These are phyloP conservation scores for Oreochromis mossambicus DNA, from an alignment of 2,797 vertebrate genomes.

Conservation along the genomic window DNA sequence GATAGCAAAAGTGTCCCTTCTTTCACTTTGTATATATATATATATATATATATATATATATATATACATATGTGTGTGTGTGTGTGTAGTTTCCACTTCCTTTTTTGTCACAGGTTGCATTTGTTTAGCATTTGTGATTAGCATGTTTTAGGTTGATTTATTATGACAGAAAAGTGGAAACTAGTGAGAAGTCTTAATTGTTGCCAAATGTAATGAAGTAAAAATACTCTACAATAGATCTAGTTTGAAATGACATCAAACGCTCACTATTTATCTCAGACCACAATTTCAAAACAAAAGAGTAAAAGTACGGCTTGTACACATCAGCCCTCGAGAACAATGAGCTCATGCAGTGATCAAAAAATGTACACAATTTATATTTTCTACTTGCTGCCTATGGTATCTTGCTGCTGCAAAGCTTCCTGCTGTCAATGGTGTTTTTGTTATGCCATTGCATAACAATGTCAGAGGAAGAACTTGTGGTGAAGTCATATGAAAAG, in stretches of 20 bases:
- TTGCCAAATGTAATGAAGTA: background rate
- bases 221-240: background rate
- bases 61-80: fast-evolving
- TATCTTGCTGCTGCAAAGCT: slow-evolving; percentile 10
- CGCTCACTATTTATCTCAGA: background rate
- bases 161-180: background rate
- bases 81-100: background rate
- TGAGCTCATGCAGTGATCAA: background rate
- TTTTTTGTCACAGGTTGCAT: background rate
- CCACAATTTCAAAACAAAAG: background rate
- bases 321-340: background rate
- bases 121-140: background rate
- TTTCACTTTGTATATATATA: background rate
- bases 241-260: background rate
- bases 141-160: background rate
- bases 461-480: slow-evolving; percentile 44
- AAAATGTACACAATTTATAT: background rate
- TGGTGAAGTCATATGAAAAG: slow-evolving; percentile 52
- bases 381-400: background rate
- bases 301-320: background rate
- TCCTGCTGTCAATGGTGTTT: slow-evolving; percentile 18
- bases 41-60: background rate
- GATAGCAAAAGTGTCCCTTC: slow-evolving; percentile 18
- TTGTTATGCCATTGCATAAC: slow-evolving; percentile 36
- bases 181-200: background rate